phyloP scores from a whole-genome alignment of 2,797 vertebrate genomes.

The Phrynocephalus guinanensis region DNA sequence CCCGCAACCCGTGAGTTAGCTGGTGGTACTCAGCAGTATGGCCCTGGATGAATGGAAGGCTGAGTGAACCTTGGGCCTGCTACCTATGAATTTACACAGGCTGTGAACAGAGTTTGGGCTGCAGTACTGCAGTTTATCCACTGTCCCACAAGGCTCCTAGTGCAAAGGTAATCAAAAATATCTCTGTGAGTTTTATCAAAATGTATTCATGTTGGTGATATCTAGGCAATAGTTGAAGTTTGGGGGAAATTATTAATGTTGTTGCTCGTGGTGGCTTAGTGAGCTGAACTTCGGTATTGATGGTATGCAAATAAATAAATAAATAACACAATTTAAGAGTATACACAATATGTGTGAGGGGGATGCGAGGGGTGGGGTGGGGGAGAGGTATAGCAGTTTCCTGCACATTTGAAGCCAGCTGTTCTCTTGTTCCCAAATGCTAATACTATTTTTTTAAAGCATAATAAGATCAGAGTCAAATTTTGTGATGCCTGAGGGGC shows the following conservation, averaged over 20 bases:
- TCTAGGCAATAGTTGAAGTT: background rate
- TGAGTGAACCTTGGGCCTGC: too few species aligned
- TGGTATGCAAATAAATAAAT: background rate
- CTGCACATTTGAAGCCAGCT: background rate
- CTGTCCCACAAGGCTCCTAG: background rate
- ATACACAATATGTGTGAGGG: too few species aligned
- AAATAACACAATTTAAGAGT: too few species aligned
- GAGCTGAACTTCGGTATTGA: background rate
- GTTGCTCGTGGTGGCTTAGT: background rate
- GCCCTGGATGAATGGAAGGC: too few species aligned
- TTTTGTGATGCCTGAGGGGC: slow-evolving; percentile 21
- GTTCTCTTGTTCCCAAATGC: background rate
- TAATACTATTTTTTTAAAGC: slow-evolving; percentile 7
- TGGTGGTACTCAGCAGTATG: too few species aligned
- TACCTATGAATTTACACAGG: too few species aligned
- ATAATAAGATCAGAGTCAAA: slow-evolving; percentile 26
- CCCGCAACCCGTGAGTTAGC: too few species aligned
- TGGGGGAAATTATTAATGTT: background rate
- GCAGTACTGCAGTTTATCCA: too few species aligned
- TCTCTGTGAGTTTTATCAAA: background rate
- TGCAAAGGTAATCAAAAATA: background rate
- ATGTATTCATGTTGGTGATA: background rate
- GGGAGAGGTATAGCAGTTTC: background rate
- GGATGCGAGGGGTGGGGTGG: too few species aligned
- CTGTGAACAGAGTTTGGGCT: too few species aligned